Evolutionary conservation across 1,140 invertebrate species (phyloP).

Genomic region (Pseudomyrmex flavicornis): DNA sequence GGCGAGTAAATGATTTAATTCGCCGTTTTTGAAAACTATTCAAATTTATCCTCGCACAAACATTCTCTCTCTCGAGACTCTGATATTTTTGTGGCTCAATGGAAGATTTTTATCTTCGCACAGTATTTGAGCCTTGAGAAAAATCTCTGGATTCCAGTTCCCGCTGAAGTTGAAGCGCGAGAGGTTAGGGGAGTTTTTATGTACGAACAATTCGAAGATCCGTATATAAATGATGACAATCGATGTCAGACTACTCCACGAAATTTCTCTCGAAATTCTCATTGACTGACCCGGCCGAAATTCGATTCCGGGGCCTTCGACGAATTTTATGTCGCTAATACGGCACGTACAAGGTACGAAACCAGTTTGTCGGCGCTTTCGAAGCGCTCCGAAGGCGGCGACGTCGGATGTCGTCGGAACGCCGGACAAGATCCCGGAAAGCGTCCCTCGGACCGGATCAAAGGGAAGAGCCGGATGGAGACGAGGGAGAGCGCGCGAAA

Average conservation of each 20-base stretch:
- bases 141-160: not conserved
- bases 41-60: too few relatives aligned
- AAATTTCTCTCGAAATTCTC: constrained; percentile 20
- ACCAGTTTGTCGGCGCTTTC: constrained; percentile 78
- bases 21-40: too few relatives aligned
- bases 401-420: constrained; percentile 57
- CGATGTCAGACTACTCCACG: not conserved
- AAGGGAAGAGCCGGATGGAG: constrained; percentile 60
- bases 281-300: constrained; percentile 39
- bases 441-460: constrained; percentile 69
- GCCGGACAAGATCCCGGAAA: constrained; percentile 71
- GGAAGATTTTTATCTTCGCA: too few relatives aligned
- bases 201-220: not conserved
- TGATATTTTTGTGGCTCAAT: not conserved
- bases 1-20: too few relatives aligned
- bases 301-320: constrained; percentile 58
- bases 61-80: not conserved
- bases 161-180: not conserved
- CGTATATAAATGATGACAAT: constrained; percentile 1
- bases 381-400: constrained; percentile 49
- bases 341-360: constrained; percentile 70
- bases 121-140: too few relatives aligned
- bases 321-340: constrained; percentile 75
- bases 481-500: constrained; percentile 14
- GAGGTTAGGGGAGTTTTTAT: too few relatives aligned